Evolutionary conservation across 2,113 vertebrate species (phyloP).

Genomic region (Grammomys surdaster): DNA sequence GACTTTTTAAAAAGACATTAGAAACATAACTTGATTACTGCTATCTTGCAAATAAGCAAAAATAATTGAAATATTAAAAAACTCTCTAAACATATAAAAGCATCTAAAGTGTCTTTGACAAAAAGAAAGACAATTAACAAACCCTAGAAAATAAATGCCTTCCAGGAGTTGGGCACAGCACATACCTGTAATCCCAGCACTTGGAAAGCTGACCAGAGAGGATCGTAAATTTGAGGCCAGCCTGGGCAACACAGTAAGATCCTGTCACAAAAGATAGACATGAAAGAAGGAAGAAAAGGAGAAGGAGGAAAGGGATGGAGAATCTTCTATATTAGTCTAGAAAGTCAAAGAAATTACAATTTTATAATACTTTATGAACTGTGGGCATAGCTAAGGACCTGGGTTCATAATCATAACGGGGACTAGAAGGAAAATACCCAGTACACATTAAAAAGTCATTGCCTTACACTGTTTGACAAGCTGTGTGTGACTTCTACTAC

Average conservation of each 20-base stretch:
- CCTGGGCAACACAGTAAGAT: background rate
- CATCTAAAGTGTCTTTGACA: slow-evolving; percentile 48
- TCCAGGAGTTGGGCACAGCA: slow-evolving; percentile 29
- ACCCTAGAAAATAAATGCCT: slow-evolving; percentile 59
- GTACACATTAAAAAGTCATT: background rate
- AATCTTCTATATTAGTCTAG: slow-evolving; percentile 48
- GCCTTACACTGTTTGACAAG: slow-evolving; percentile 14
- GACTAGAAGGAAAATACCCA: background rate
- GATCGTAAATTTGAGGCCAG: slow-evolving; percentile 11
- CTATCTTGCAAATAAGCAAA: background rate
- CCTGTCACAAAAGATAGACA: background rate
- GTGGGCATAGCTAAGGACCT: background rate
- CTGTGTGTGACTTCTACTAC: slow-evolving; percentile 16
- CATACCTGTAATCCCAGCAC: slow-evolving; percentile 4
- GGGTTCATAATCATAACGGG: background rate
- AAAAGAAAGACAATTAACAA: slow-evolving; percentile 55
- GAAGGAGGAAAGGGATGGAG: background rate
- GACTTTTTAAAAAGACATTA: slow-evolving; percentile 4
- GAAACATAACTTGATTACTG: background rate
- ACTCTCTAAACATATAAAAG: background rate
- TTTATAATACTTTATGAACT: slow-evolving; percentile 30
- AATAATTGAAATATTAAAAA: slow-evolving; percentile 60
- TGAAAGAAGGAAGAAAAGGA: background rate
- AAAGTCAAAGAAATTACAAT: slow-evolving; percentile 21
- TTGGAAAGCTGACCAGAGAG: background rate